Evolutionary conservation across 2,888 invertebrate species (phyloP), one percentile per base, ranked within the genome.

Genomic region (Ryuthela nishihirai): DNA sequence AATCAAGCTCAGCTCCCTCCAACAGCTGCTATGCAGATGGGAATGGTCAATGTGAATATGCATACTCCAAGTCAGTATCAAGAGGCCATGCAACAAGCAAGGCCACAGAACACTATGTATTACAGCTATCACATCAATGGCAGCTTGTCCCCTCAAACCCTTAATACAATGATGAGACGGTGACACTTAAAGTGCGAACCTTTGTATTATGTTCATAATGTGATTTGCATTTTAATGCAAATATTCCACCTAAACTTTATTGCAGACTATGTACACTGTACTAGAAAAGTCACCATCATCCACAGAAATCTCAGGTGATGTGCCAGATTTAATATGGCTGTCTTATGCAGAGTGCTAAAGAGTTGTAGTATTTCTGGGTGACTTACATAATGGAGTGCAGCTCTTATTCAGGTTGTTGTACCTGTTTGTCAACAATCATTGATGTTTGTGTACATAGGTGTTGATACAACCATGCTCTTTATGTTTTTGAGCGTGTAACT

Each of bases 1-100:
- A 88, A 88, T 68, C 85, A 85, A 70, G 81, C 84, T 42, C 78
- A 80, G 67, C 88, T 89, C 74, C 79, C 89, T 63, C 87, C 85
- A 3, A 69, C 54, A 21, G 36, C 59, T 18, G 60, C 64, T 5
- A 83, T 86, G 75, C 83, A 83, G 73, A 83, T 86, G 81, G 85
- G 86, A 69, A 87, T 88, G 70, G 70, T 62, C 21, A 65, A 65
- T 36, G 88, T 92, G 82, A 88, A 88, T 72, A 87, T 88, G 77
- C 74, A 74, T 48, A 69, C 72, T n/a, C 74, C 74, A 65, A 43
- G 54, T 18, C 67, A 68, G 41, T 72, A 71, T 54, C 71, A 69
- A 43, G 69, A 69, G 23, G 81, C 64, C 45, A 70, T 71, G 56
- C 71, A 69, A 40, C 67, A 67, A 29, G 81, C 64, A 49, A 70